phyloP scores from a whole-genome alignment of 2,888 invertebrate genomes.

The Quadroppia sp. region DNA sequence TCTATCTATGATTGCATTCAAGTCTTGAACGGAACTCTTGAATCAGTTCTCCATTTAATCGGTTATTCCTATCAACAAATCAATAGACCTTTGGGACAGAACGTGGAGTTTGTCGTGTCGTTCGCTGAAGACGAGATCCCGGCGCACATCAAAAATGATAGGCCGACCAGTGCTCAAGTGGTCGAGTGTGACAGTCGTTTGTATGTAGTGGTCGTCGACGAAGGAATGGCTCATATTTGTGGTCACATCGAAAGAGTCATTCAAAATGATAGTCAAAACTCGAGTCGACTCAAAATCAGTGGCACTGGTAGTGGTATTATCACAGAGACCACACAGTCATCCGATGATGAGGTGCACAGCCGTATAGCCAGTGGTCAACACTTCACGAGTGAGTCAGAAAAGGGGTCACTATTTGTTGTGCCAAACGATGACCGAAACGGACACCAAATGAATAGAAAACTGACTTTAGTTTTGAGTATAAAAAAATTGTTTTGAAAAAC shows the following conservation, averaged over 20 bases:
- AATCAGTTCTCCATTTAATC: slow-evolving; percentile 16
- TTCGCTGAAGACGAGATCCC: not conserved
- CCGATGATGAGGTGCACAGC: not conserved
- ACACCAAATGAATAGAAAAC: not conserved
- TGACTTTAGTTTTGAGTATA: slow-evolving; percentile 5
- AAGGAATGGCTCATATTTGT: not conserved
- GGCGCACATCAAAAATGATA: not conserved
- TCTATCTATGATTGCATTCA: not conserved
- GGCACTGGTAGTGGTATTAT: no score
- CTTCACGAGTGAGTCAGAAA: not conserved
- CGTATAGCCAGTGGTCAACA: not conserved
- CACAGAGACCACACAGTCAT: no score
- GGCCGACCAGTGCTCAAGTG: slow-evolving; percentile 13
- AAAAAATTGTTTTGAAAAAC: no score
- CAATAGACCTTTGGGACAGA: not conserved
- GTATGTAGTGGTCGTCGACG: slow-evolving; percentile 18
- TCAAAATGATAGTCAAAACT: no score
- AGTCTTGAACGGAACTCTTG: slow-evolving; percentile 7
- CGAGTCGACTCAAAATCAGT: no score
- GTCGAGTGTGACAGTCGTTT: not conserved
- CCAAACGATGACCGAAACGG: not conserved
- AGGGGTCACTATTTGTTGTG: slow-evolving; percentile 27
- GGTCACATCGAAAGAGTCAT: not conserved
- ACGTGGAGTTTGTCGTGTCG: not conserved
- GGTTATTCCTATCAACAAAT: slow-evolving; percentile 3